Evolutionary conservation across 2,888 invertebrate genomes (phyloP), one percentile per base, ranked within the genome.

Genomic region (Brenthis ino): DNA sequence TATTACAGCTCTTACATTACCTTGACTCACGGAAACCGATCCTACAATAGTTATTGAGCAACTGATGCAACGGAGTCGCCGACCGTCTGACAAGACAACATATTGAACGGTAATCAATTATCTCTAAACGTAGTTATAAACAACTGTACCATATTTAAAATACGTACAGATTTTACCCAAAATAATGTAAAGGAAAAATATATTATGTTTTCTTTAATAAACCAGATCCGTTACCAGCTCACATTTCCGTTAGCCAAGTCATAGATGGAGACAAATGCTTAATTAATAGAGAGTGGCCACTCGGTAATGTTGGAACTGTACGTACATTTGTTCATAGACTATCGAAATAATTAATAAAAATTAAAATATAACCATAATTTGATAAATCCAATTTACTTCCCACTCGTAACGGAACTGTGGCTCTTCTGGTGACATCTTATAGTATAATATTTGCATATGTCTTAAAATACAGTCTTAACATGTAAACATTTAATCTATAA

Each of bases 401-500:
- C 53, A 33, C 53, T 53, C 53, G 53, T 14, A 53, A 63, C 63
- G 53, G 37, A 51, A 63, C 16, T 53, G 63, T 20, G 53, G 20
- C 13, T 53, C 37, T 20, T 37, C 20, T 4, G 20, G 20, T 37
- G 43, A 54, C 4, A 11, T 43, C 11, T 43, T 14, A 51, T 16
- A 16, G 53, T 37, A 53, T 60, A 48, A 33, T 51, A 37, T 51
- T 51, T 37, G 51, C 37, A 67, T 58, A 67, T 56, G 54, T 33
- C 55, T 68, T 57, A 60, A 50, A 28, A 58, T 65, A 72, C 65
- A 66, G 65, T 57, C 61, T 65, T 64, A 58, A 50, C 11, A 61
- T 61, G 61, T 72, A 74, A 54, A 58, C 64, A 63, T 53, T 68
- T 67, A 69, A 66, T 70, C 61, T 65, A 76, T 79, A 80, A 79